Evolutionary conservation across 2,797 vertebrate species (phyloP).

Genomic region (Antennarius maculatus): DNA sequence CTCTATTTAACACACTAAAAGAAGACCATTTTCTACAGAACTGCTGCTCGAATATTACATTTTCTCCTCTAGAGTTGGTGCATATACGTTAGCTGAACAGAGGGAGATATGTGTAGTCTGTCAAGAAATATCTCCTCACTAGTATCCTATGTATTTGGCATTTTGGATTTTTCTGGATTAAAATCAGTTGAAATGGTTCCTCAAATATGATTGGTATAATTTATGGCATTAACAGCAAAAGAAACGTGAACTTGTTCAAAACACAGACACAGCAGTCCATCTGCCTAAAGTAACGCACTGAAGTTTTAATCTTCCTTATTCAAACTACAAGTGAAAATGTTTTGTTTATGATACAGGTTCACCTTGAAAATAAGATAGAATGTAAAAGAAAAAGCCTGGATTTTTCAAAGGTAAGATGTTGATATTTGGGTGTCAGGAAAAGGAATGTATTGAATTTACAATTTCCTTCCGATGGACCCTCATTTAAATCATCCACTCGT

Average conservation of each 20-base stretch:
- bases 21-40: constrained; percentile 79
- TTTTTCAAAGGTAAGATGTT: too few relatives aligned
- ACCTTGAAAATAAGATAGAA: too few relatives aligned
- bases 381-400: too few relatives aligned
- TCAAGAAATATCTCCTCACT: constrained; percentile 13
- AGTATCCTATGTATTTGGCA: constrained; percentile 17
- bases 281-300: background rate
- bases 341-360: background rate
- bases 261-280: constrained; percentile 4
- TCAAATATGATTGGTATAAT: constrained; percentile 6
- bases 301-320: background rate
- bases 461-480: too few relatives aligned
- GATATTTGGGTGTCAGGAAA: too few relatives aligned
- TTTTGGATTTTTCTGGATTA: constrained; percentile 11
- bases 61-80: constrained; percentile 28
- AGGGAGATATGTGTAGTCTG: constrained; percentile 22
- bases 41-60: constrained; percentile 63
- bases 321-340: background rate
- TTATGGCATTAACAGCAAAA: constrained; percentile 10
- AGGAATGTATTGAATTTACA: too few relatives aligned
- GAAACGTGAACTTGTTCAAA: background rate
- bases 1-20: constrained; percentile 63
- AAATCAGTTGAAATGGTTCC: constrained; percentile 14
- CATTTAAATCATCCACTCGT: too few relatives aligned
- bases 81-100: constrained; percentile 17